A percentile compares a stretch with the other conserved stretches of the same genome.
Conservation (phyloP, 2,113 vertebrate genomes). For the Ibidorhyncha struthersii region DNA sequence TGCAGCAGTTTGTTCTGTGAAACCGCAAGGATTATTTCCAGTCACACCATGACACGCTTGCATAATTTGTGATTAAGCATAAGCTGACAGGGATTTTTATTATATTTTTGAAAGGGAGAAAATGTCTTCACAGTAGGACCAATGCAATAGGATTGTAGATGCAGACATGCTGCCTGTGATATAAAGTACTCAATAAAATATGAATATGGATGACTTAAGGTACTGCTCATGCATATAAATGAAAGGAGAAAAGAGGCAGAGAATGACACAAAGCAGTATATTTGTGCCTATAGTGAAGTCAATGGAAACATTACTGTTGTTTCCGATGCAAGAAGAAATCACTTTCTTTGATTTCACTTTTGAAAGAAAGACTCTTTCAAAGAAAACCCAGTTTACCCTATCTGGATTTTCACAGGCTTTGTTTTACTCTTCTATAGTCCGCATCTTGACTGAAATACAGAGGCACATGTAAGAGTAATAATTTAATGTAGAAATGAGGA, state of each 20-base stretch:
- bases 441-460: neutral
- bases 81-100: constrained; percentile 22
- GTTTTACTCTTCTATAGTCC: neutral
- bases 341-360: too few species aligned
- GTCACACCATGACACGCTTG: neutral
- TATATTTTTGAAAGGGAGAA: neutral
- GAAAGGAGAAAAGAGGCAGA: neutral
- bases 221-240: neutral
- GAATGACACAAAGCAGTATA: neutral
- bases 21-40: neutral
- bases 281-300: neutral
- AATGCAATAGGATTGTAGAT: neutral
- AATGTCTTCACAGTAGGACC: constrained; percentile 17
- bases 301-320: neutral
- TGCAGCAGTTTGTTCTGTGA: neutral
- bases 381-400: neutral
- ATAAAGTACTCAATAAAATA: constrained; percentile 14
- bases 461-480: neutral
- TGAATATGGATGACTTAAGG: constrained; percentile 17
- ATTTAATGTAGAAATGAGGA: neutral
- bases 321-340: neutral
- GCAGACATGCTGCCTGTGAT: neutral
- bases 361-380: neutral
- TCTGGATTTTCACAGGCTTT: neutral
- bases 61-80: neutral